A percentile compares a stretch with the other conserved stretches of the same genome.
Evolutionary conservation across 2,113 vertebrate genomes (phyloP).

Genomic region (Carollia perspicillata): DNA sequence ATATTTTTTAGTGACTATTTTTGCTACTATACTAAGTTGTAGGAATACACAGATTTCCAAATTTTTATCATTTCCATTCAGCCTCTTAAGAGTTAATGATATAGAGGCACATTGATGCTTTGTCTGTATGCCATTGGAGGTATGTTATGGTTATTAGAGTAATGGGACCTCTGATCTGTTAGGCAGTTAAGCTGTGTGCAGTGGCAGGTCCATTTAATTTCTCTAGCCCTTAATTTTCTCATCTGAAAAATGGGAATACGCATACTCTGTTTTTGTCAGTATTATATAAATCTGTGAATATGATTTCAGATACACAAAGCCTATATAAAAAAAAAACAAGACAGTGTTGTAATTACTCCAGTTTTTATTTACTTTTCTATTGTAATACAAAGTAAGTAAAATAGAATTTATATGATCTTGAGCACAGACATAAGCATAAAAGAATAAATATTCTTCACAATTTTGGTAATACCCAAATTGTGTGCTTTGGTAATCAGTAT

Average conservation of each 20-base stretch:
- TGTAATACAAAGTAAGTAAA: not conserved
- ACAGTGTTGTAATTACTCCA: not conserved
- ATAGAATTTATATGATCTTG: not conserved
- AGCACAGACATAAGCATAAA: not conserved
- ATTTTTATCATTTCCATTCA: not conserved
- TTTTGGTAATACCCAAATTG: not conserved
- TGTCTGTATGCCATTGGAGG: not conserved
- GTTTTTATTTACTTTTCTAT: not conserved
- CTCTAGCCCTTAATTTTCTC: not conserved
- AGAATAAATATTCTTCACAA: not conserved
- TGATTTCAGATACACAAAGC: not conserved
- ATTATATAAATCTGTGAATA: not conserved
- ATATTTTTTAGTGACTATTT: not conserved
- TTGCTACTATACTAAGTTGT: not conserved
- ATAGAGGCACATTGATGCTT: not conserved
- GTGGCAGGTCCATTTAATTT: conserved; percentile 3
- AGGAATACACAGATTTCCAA: not conserved
- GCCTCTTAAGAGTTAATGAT: not conserved
- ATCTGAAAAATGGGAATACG: not conserved
- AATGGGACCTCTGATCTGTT: not conserved
- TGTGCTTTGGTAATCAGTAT: not conserved
- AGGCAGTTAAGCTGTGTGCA: not conserved
- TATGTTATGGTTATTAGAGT: not conserved
- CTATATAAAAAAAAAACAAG: not conserved
- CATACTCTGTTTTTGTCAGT: not conserved